These are phyloP conservation scores for Orthosia incerta DNA, from an alignment of 2,888 invertebrate genomes.

Conservation along the genomic window DNA sequence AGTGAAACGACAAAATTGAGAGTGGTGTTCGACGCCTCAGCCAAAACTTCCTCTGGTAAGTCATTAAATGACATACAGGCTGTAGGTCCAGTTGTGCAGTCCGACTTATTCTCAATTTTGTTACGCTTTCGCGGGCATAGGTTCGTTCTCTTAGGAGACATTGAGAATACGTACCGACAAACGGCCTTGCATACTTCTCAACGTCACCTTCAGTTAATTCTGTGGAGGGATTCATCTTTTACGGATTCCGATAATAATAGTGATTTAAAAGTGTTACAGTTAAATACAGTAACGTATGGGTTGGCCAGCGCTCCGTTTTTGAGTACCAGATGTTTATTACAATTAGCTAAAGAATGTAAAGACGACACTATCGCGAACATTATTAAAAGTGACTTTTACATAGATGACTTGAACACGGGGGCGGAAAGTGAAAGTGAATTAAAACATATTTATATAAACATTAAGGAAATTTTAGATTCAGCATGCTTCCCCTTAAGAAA, in stretches of 20 bases:
- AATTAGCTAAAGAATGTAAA: slow-evolving; percentile 11
- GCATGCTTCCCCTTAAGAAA: slow-evolving; percentile 5
- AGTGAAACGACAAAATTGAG: slow-evolving; percentile 15
- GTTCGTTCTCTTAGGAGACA: slow-evolving; percentile 9
- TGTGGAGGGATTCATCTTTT: neutral
- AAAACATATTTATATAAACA: neutral
- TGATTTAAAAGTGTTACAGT: slow-evolving; percentile 1
- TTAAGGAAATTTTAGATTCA: slow-evolving; percentile 1
- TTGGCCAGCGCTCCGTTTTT: slow-evolving; percentile 4
- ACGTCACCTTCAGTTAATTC: slow-evolving; percentile 12
- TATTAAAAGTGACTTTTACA: neutral
- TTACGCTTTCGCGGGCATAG: slow-evolving; percentile 5
- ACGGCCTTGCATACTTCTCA: slow-evolving; percentile 4
- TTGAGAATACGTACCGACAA: slow-evolving; percentile 14
- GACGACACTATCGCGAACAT: slow-evolving; percentile 6
- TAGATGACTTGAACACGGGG: neutral
- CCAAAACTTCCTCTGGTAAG: slow-evolving; percentile 1
- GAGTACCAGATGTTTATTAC: slow-evolving; percentile 13
- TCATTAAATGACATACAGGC: slow-evolving; percentile 13
- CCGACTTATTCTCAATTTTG: slow-evolving; percentile 8
- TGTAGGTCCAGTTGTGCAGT: slow-evolving; percentile 8
- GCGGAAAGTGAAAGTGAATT: slow-evolving; percentile 1
- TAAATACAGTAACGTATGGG: neutral
- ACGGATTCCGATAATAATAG: neutral
- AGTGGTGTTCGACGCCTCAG: slow-evolving; percentile 11